These are phyloP conservation scores for Limnephilus rhombicus DNA, from an alignment of 2,888 invertebrate species.

Conservation along the genomic window DNA sequence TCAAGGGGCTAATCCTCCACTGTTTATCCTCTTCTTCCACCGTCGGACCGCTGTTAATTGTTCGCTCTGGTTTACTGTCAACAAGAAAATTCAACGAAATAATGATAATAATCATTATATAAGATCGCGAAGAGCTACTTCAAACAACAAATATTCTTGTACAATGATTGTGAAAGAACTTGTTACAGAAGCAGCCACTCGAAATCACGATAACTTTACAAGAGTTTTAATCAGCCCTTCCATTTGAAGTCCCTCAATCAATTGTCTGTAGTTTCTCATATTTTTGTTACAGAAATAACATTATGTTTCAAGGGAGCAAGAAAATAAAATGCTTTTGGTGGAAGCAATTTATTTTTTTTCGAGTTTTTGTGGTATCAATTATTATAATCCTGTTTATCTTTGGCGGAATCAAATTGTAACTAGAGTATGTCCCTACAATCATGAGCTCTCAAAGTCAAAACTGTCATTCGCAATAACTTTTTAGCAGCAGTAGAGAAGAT, in stretches of 20 bases:
- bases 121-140: neutral
- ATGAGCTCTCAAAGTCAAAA: no score
- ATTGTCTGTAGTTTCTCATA: neutral
- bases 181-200: neutral
- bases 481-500: no score
- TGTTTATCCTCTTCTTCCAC: neutral
- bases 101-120: neutral
- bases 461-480: no score
- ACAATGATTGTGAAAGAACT: neutral
- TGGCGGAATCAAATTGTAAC: neutral
- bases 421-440: no score
- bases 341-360: no score
- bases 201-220: neutral
- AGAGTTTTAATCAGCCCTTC: neutral
- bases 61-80: neutral
- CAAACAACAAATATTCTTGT: neutral
- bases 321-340: neutral
- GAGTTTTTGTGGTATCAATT: neutral
- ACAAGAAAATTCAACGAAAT: neutral
- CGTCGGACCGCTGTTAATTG: neutral
- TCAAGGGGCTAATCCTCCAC: neutral
- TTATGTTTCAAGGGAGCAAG: no score
- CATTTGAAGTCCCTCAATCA: neutral
- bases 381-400: neutral
- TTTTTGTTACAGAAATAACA: neutral